Conservation (phyloP, 1,140 invertebrate species). For the Phortica variegata region DNA sequence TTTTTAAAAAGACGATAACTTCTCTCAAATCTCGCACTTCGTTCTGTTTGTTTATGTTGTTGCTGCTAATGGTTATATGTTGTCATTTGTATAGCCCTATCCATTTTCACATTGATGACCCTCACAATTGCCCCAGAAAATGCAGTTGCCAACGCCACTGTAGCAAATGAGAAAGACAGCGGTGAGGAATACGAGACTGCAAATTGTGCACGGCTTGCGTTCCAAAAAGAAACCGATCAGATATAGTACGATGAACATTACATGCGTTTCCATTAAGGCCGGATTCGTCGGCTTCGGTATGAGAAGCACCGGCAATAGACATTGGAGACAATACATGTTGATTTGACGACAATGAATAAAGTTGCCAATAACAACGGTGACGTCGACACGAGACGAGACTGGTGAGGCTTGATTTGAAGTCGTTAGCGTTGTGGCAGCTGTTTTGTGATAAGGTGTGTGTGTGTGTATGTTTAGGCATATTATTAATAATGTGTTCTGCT, state of each 20-base stretch:
- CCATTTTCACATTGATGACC: constrained; percentile 72
- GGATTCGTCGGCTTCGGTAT: constrained; percentile 97
- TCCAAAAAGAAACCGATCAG: constrained; percentile 92
- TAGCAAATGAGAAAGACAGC: constrained; percentile 94
- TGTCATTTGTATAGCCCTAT: constrained; percentile 27
- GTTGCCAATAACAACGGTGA: no score
- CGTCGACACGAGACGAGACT: no score
- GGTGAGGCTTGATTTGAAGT: no score
- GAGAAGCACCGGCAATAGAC: constrained; percentile 93
- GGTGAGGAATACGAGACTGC: constrained; percentile 88
- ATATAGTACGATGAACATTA: constrained; percentile 95
- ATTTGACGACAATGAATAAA: no score
- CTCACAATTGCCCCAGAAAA: constrained; percentile 85
- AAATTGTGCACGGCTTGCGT: constrained; percentile 94
- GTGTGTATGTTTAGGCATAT: no score
- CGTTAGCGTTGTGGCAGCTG: no score
- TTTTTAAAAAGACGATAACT: no score
- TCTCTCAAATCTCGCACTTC: constrained; percentile 13
- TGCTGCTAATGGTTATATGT: not conserved
- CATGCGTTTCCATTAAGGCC: constrained; percentile 90
- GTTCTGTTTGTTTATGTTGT: constrained; percentile 21
- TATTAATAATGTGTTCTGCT: no score
- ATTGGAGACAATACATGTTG: constrained; percentile 97
- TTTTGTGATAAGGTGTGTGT: no score
- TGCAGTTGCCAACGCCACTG: constrained; percentile 90